A percentile compares a stretch with the other conserved stretches of the same genome.
phyloP scores from a whole-genome alignment of 2,797 vertebrate genomes.

The Xiphophorus birchmanni region DNA sequence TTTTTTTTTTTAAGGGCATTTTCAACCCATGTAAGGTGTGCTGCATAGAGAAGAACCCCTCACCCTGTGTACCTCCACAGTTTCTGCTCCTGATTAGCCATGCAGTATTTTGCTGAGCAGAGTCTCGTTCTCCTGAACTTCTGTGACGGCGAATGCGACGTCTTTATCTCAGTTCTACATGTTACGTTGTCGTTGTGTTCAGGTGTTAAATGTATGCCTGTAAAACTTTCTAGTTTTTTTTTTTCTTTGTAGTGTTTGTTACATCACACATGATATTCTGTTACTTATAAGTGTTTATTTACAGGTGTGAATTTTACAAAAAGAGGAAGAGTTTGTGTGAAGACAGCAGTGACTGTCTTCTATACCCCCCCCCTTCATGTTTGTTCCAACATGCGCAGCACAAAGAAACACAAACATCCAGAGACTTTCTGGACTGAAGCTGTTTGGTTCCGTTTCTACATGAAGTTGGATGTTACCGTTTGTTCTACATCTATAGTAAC shows the following conservation, averaged over 20 bases:
- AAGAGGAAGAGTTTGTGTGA: constrained; percentile 21
- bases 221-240: constrained; percentile 43
- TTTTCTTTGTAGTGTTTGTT: constrained; percentile 54
- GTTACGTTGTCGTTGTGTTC: constrained; percentile 53
- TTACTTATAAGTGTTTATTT: constrained; percentile 62
- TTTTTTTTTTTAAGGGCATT: neutral
- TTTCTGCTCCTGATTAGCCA: constrained; percentile 66
- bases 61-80: constrained; percentile 53
- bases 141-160: constrained; percentile 23
- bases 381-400: constrained; percentile 24
- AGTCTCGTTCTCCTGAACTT: constrained; percentile 47
- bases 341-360: constrained; percentile 13
- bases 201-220: constrained; percentile 16
- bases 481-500: constrained; percentile 52
- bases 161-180: constrained; percentile 41
- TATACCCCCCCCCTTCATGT: neutral
- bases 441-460: constrained; percentile 22
- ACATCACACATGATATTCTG: constrained; percentile 50
- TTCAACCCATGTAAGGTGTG: neutral
- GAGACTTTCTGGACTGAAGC: constrained; percentile 20
- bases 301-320: constrained; percentile 28
- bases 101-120: constrained; percentile 75
- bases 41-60: neutral
- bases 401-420: constrained; percentile 26
- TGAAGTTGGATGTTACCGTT: constrained; percentile 29